Evolutionary conservation across 2,888 invertebrate species (phyloP).

Genomic region (Eupithecia centaureata): DNA sequence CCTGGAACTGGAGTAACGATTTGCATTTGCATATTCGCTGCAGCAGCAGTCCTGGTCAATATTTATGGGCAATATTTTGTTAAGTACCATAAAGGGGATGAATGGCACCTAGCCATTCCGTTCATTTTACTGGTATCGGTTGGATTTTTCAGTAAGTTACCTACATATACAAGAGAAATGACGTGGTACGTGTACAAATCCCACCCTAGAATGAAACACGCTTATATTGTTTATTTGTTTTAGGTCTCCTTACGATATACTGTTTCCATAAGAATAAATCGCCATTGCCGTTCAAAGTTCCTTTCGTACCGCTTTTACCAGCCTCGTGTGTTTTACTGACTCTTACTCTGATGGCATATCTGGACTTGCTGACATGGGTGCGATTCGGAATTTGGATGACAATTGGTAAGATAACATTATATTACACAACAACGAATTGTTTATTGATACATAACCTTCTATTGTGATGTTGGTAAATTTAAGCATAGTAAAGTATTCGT

Average conservation of each 20-base stretch:
- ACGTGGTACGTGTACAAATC: neutral
- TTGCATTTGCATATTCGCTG: conserved; percentile 88
- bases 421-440: neutral
- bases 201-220: neutral
- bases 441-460: too few species aligned
- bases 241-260: conserved; percentile 89
- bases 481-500: too few species aligned
- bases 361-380: conserved; percentile 92
- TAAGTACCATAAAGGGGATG: conserved; percentile 17
- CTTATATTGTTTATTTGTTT: conserved; percentile 20
- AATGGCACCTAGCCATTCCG: conserved; percentile 23
- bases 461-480: too few species aligned
- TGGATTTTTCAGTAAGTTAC: conserved; percentile 28
- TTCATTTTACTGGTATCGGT: conserved; percentile 13
- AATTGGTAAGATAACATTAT: conserved; percentile 82
- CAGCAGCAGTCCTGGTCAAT: conserved; percentile 88
- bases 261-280: conserved; percentile 90
- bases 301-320: conserved; percentile 86
- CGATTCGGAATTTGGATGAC: conserved; percentile 94
- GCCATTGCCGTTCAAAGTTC: conserved; percentile 90
- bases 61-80: conserved; percentile 86
- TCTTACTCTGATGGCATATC: conserved; percentile 91
- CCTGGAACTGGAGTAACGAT: conserved; percentile 90
- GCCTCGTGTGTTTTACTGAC: conserved; percentile 91
- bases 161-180: neutral